Percentiles rank a stretch among this genome's conserved stretches.
Evolutionary conservation across 92 coral and sea anemone species (phyloP).

Genomic region (Diadumene lineata): DNA sequence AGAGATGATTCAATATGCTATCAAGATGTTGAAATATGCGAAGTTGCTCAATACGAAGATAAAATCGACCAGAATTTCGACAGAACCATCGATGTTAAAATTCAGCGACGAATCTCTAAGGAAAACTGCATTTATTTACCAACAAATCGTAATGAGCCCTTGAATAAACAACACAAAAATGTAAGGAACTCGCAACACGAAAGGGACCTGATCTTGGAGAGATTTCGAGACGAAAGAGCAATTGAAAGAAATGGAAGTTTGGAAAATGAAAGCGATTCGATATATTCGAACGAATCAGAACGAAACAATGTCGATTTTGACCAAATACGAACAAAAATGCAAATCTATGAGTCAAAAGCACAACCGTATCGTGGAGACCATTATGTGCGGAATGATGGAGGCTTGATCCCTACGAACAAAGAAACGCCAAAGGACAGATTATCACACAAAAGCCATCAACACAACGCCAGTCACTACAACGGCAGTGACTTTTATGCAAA

Average conservation of each 20-base stretch:
- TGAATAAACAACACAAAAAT: slow-evolving; percentile 33
- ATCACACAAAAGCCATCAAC: slow-evolving; percentile 3
- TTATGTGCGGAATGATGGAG: slow-evolving; percentile 9
- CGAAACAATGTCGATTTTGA: background rate
- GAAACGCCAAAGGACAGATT: slow-evolving; percentile 21
- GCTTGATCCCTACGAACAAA: slow-evolving; percentile 19
- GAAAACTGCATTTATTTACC: slow-evolving; percentile 37
- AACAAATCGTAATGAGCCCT: slow-evolving; percentile 17
- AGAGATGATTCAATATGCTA: slow-evolving; percentile 7
- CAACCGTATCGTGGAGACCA: background rate
- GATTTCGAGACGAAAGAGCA: background rate
- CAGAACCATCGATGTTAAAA: slow-evolving; percentile 36
- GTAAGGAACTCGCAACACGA: background rate
- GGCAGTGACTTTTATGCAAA: slow-evolving; percentile 2
- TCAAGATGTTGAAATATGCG: slow-evolving; percentile 14
- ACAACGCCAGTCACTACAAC: slow-evolving; percentile 18
- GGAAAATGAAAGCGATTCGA: background rate
- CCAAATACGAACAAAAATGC: slow-evolving; percentile 8
- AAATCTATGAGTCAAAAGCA: slow-evolving; percentile 7
- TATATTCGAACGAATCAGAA: too few species aligned
- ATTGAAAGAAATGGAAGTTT: background rate
- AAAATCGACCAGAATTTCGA: slow-evolving; percentile 7
- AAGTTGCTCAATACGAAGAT: slow-evolving; percentile 8
- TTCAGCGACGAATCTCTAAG: slow-evolving; percentile 25
- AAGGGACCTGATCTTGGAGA: background rate